phyloP scores from a whole-genome alignment of 1,140 invertebrate genomes.

The Hypothenemus hampei region DNA sequence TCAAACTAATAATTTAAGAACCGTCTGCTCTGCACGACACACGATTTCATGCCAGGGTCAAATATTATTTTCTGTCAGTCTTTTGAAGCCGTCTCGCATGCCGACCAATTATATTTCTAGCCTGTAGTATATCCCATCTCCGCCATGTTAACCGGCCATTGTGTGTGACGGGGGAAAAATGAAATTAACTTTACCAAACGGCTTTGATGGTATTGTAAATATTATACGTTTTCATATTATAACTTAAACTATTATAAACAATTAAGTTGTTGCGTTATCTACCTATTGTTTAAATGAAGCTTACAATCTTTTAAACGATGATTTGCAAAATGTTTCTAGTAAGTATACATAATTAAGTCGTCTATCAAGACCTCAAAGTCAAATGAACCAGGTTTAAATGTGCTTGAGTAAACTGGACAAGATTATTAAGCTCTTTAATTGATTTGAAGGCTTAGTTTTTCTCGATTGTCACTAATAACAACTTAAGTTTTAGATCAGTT shows the following conservation, averaged over 20 bases:
- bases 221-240: too few species aligned
- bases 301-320: conserved; percentile 1
- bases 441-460: conserved; percentile 19
- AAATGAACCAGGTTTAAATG: conserved; percentile 11
- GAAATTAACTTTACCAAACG: conserved; percentile 39
- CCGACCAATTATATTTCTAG: conserved; percentile 39
- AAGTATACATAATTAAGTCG: neutral
- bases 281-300: too few species aligned
- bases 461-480: conserved; percentile 10
- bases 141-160: conserved; percentile 14
- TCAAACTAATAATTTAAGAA: conserved; percentile 15
- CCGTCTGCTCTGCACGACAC: conserved; percentile 8
- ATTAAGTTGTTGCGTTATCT: too few species aligned
- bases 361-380: conserved; percentile 7
- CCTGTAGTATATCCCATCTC: conserved; percentile 34
- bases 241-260: too few species aligned
- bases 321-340: neutral
- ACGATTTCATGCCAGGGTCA: conserved; percentile 29
- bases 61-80: conserved; percentile 33
- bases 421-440: conserved; percentile 11
- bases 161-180: conserved; percentile 26
- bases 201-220: too few species aligned
- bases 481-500: conserved; percentile 7
- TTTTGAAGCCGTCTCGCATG: conserved; percentile 36
- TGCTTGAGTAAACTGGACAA: conserved; percentile 16